Percentiles rank a stretch among this genome's conserved stretches.
phyloP scores from a whole-genome alignment of 2,797 vertebrate species.

The Novumbra hubbsi region DNA sequence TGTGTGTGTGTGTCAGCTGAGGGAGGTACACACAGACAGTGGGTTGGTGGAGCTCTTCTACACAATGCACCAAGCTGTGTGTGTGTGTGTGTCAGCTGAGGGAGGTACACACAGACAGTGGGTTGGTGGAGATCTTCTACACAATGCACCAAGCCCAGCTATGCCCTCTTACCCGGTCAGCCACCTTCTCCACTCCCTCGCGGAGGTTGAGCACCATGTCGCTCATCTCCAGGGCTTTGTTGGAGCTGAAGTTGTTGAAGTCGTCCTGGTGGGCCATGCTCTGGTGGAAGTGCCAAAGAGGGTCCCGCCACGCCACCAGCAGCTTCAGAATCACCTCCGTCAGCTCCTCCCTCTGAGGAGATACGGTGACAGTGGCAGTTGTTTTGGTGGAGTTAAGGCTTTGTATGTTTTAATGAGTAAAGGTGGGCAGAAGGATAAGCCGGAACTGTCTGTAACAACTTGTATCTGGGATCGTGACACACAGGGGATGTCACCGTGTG shows the following conservation, averaged over 20 bases:
- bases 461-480: background rate
- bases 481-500: background rate
- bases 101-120: too few relatives aligned
- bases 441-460: background rate
- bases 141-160: too few relatives aligned
- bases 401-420: background rate
- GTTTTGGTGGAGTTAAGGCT: background rate
- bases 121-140: too few relatives aligned
- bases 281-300: slow-evolving; percentile 78
- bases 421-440: background rate
- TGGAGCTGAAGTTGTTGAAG: slow-evolving; percentile 73
- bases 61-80: background rate
- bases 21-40: background rate
- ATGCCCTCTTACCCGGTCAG: slow-evolving; percentile 69
- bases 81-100: background rate
- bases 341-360: slow-evolving; percentile 75
- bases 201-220: slow-evolving; percentile 79
- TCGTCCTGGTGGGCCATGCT: slow-evolving; percentile 67
- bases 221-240: slow-evolving; percentile 79
- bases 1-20: slow-evolving; percentile 66
- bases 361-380: background rate
- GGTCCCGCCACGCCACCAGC: slow-evolving; percentile 79
- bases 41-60: background rate
- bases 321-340: slow-evolving; percentile 79
- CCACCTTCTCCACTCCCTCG: slow-evolving; percentile 78